Base-by-base conservation (phyloP, 2,797 vertebrate genomes). In the Melanogrammus aeglefinus region DNA sequence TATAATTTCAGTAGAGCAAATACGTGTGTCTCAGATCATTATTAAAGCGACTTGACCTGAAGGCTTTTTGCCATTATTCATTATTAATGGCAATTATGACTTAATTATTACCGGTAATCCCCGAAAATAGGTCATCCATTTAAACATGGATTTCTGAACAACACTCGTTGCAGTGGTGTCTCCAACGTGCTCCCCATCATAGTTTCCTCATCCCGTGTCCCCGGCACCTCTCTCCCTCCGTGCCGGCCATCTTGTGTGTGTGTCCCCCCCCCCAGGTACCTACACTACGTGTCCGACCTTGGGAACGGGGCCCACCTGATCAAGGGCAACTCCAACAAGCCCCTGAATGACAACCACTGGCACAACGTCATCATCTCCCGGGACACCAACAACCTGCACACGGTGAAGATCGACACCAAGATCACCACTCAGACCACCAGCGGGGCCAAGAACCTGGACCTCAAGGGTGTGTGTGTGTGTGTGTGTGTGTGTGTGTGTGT, bases 311-410 rank as follows among this genome's bases (percentile, higher is more conserved):
- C 97, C 76, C 97, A 98, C 86, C 94, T 99, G 86, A 98, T 99
- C 91, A 99, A 99, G 92, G 97, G 97, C 81, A 98, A 97, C 91
- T 98, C 97, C 76, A 98, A 98, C 88, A 99, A 97, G 86, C 96
- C 96, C 39, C 94, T 99, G 81, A 98, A 97, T n/a, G 97, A 99
- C 94, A 98, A 98, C 92, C 96, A 98, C 85, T 99, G 97, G 97
- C 97, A 99, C 88, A 98, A 97, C 7, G 97, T 99, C 77, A 96
- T 99, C 90, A 98, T 99, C 90, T 99, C 97, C 51, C 93, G 97
- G 87, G 97, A 99, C 90, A 97, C 96, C 80, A 98, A 96, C 94
- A 99, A 98, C 85, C 95, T 98, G 31, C 97, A 99, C 90, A 98
- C 95, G 1, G 97, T 99, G 80, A 99, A 98, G 92, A 98, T 99